Evolutionary conservation across 2,113 vertebrate genomes (phyloP).

Genomic region (Dromaius novaehollandiae): DNA sequence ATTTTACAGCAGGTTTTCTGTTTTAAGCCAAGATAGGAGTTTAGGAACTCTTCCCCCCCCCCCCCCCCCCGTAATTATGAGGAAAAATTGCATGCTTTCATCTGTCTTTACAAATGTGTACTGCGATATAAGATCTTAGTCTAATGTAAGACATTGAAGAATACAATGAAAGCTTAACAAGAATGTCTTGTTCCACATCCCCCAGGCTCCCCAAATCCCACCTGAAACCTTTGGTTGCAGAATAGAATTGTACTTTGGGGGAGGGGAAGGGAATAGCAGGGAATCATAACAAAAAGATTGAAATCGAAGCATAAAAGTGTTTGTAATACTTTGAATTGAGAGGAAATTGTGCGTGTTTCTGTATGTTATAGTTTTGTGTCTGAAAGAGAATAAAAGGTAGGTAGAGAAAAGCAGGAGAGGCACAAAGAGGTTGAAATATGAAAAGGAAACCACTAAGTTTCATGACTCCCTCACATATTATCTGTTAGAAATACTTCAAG

Average conservation of each 20-base stretch:
- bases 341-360: not conserved
- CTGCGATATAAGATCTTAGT: not conserved
- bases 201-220: no score
- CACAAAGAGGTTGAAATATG: not conserved
- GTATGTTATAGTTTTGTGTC: not conserved
- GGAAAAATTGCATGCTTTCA: not conserved
- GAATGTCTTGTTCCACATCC: not conserved
- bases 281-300: not conserved
- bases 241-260: not conserved
- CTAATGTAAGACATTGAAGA: not conserved
- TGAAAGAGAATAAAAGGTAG: not conserved
- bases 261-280: not conserved
- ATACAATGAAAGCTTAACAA: not conserved
- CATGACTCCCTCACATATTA: not conserved
- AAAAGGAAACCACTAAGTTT: constrained; percentile 8
- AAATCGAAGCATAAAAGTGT: not conserved
- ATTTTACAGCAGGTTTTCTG: not conserved
- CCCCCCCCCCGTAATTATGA: not conserved
- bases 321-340: not conserved
- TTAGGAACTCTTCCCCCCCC: not conserved
- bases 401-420: not conserved
- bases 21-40: not conserved
- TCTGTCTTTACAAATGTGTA: not conserved
- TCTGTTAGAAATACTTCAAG: constrained; percentile 12
- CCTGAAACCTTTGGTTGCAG: not conserved